A percentile compares a stretch with the other conserved stretches of the same genome.
These are phyloP conservation scores for Eupeodes latifasciatus DNA, from an alignment of 2,888 invertebrate species.

Conservation along the genomic window DNA sequence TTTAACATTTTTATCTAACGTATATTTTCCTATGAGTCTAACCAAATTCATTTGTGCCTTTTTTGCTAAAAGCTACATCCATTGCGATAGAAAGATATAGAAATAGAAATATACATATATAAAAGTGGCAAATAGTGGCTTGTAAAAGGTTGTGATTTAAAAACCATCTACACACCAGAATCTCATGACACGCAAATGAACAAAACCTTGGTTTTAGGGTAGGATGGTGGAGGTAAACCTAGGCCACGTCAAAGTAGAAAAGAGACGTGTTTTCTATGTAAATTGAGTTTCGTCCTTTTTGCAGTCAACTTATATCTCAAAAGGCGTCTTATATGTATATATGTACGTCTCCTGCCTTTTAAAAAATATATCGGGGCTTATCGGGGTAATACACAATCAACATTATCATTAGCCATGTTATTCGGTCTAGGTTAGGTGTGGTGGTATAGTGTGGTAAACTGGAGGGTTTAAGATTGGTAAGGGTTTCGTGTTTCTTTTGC, in stretches of 20 bases:
- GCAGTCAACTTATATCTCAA: conserved; percentile 28
- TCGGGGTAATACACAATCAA: conserved; percentile 44
- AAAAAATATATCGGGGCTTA: conserved; percentile 37
- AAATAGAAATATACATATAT: not conserved
- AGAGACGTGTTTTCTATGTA: conserved; percentile 43
- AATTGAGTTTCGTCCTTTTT: conserved; percentile 58
- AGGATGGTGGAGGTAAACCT: not conserved
- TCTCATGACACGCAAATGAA: conserved; percentile 60
- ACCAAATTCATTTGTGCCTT: conserved; percentile 39
- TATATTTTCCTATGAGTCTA: conserved; percentile 17
- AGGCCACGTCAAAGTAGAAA: conserved; percentile 40
- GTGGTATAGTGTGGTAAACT: not conserved
- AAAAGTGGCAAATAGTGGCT: conserved; percentile 39
- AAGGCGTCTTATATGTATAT: not conserved
- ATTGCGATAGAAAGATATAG: not conserved
- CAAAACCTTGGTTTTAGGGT: conserved; percentile 35
- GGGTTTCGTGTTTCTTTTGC: conserved; percentile 21
- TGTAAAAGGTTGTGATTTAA: conserved; percentile 58
- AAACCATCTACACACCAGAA: conserved; percentile 58
- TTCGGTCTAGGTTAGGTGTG: not conserved
- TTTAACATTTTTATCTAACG: conserved; percentile 15
- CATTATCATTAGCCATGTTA: conserved; percentile 44
- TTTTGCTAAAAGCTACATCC: not conserved
- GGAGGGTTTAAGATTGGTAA: not conserved
- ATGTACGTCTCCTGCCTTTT: not conserved